phyloP scores from a whole-genome alignment of 37 sponge, comb jelly and placozoan species.

The Aplysina aerophoba region DNA sequence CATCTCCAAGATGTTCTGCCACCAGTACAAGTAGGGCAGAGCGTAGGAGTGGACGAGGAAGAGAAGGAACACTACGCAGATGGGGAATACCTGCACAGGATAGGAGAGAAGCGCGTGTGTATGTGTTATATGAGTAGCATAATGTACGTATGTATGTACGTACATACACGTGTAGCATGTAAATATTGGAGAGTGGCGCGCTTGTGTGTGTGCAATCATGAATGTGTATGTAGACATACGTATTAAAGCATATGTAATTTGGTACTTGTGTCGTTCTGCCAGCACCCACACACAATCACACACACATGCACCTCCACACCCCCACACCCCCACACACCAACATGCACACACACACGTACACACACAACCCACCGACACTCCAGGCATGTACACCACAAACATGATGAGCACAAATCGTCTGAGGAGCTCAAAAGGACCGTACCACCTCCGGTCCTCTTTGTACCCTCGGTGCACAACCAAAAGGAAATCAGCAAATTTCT shows the following conservation, averaged over 20 bases:
- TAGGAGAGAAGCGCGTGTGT: neutral
- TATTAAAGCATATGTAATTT: neutral
- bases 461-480: conserved; percentile 47
- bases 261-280: neutral
- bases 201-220: neutral
- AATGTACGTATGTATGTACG: neutral
- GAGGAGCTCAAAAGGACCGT: conserved; percentile 53
- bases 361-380: conserved; percentile 61
- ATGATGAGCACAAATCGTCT: conserved; percentile 50
- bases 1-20: conserved; percentile 60
- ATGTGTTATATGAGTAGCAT: neutral
- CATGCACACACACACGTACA: neutral
- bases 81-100: conserved; percentile 43
- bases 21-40: conserved; percentile 48
- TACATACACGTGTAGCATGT: neutral
- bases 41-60: conserved; percentile 50
- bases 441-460: conserved; percentile 48
- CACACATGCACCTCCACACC: neutral
- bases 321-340: neutral
- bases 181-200: no score
- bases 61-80: conserved; percentile 24
- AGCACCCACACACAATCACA: conserved; percentile 8
- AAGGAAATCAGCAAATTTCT: conserved; percentile 11
- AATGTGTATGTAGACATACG: neutral
- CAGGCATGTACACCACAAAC: conserved; percentile 44